phyloP scores from a whole-genome alignment of 1,140 invertebrate species.

The Aplysia californica region DNA sequence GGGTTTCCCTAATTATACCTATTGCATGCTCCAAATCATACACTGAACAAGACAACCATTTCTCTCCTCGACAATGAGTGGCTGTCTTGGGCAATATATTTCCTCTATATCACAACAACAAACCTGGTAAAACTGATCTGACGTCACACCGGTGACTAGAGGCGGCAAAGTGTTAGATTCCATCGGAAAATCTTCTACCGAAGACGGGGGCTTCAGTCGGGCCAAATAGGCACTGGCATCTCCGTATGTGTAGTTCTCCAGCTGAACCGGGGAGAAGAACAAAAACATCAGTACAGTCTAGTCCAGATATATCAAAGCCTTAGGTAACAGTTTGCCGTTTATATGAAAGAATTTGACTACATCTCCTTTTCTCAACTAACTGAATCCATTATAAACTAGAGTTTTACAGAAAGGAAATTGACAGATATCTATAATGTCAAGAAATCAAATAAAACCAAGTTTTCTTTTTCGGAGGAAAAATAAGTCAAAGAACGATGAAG shows the following conservation, averaged over 20 bases:
- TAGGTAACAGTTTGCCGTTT: background rate
- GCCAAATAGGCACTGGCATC: constrained; percentile 50
- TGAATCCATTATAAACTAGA: no score
- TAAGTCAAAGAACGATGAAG: no score
- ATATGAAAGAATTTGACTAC: background rate
- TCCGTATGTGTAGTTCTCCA: constrained; percentile 49
- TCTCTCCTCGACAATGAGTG: no score
- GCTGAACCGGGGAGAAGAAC: background rate
- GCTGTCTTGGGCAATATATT: constrained; percentile 12
- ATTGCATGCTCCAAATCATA: background rate
- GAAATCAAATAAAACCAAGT: no score
- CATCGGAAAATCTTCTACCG: constrained; percentile 33
- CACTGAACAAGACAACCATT: no score
- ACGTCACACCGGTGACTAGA: constrained; percentile 49
- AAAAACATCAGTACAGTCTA: background rate
- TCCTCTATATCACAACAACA: constrained; percentile 9
- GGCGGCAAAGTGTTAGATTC: constrained; percentile 41
- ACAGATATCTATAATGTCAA: background rate
- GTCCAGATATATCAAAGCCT: background rate
- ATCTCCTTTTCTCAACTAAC: background rate
- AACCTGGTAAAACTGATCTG: constrained; percentile 44
- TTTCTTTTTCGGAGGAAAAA: no score
- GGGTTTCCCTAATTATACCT: background rate
- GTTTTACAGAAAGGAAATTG: background rate
- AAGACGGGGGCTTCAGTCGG: constrained; percentile 44